Percentiles rank a stretch among this genome's conserved stretches.
Conservation (phyloP, 2,888 invertebrate genomes). For the Meteorus cinctellus region DNA sequence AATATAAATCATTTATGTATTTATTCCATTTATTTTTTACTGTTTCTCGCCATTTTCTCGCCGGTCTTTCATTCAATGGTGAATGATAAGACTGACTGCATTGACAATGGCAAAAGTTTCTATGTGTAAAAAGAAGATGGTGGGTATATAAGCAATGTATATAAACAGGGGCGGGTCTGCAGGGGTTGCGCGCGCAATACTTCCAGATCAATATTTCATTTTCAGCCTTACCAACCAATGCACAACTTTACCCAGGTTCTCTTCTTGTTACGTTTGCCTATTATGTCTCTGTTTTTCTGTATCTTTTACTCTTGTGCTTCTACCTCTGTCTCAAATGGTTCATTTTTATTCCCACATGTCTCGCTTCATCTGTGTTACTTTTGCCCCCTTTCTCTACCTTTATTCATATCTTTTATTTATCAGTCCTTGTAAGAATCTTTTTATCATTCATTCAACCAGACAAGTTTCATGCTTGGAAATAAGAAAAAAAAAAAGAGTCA, state of each 20-base stretch:
- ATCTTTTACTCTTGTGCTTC: constrained; percentile 44
- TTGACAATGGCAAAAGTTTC: constrained; percentile 33
- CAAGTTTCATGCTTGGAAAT: too few species aligned
- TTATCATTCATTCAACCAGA: too few species aligned
- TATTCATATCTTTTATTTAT: too few species aligned
- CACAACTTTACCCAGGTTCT: constrained; percentile 30
- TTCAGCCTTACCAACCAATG: constrained; percentile 63
- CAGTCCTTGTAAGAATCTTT: too few species aligned
- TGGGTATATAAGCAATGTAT: constrained; percentile 27
- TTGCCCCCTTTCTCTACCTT: too few species aligned
- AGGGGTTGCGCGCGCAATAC: constrained; percentile 70
- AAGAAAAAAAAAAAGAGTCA: too few species aligned
- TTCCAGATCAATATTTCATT: constrained; percentile 73
- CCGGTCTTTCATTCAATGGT: constrained; percentile 19
- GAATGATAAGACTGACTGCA: constrained; percentile 20
- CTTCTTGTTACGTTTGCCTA: constrained; percentile 43
- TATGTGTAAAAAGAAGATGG: constrained; percentile 30
- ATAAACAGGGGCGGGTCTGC: constrained; percentile 62
- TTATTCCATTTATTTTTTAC: not conserved
- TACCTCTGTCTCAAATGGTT: constrained; percentile 36
- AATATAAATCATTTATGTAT: not conserved
- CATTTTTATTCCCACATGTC: constrained; percentile 23
- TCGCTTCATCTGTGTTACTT: not conserved
- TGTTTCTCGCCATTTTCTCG: not conserved
- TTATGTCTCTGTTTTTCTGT: constrained; percentile 48